Evolutionary conservation across 2,113 vertebrate species (phyloP).

Genomic region (Pampusana beccarii): DNA sequence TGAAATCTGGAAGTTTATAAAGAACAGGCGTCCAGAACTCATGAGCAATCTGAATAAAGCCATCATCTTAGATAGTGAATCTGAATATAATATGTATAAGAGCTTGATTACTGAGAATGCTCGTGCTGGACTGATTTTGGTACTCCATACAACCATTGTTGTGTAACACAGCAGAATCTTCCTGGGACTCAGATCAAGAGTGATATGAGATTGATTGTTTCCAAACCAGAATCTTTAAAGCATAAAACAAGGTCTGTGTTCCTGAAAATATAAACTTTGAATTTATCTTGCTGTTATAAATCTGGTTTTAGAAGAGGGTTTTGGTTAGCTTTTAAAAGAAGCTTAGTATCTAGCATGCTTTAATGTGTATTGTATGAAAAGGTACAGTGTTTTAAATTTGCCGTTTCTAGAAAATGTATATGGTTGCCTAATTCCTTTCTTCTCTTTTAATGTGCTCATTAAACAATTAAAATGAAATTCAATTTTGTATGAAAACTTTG

Average conservation of each 20-base stretch:
- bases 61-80: not conserved
- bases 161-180: not conserved
- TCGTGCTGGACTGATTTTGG: not conserved
- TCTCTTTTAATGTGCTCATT: not conserved
- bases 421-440: not conserved
- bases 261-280: not conserved
- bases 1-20: not conserved
- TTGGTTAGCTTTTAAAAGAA: not conserved
- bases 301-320: not conserved
- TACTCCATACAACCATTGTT: not conserved
- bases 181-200: not conserved
- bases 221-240: not conserved
- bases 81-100: not conserved
- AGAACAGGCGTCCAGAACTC: not conserved
- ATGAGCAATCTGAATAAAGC: not conserved
- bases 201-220: not conserved
- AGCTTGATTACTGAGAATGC: not conserved
- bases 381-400: not conserved
- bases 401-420: not conserved
- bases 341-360: not conserved
- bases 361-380: not conserved
- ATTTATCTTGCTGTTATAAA: not conserved
- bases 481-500: not conserved
- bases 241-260: not conserved
- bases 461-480: not conserved